Evolutionary conservation across 2,797 vertebrate species (phyloP).

Genomic region (Sus cebifrons): DNA sequence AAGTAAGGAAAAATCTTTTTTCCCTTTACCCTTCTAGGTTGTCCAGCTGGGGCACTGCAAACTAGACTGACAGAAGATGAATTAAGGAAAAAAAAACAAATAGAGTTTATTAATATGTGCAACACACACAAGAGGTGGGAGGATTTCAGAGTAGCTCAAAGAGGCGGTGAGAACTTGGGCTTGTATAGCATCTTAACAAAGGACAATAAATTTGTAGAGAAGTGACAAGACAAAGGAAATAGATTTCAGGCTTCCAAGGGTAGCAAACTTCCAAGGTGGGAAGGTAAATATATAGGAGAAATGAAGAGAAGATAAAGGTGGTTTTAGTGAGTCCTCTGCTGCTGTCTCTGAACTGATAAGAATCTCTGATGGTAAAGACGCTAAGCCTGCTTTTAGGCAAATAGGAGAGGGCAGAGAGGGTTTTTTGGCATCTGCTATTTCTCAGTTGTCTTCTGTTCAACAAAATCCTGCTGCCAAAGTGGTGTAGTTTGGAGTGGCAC

Average conservation of each 20-base stretch:
- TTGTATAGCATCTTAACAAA: background rate
- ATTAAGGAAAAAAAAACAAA: background rate
- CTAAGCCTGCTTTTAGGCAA: slow-evolving; percentile 1
- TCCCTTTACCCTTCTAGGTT: background rate
- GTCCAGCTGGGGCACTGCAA: background rate
- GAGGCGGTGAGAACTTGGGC: background rate
- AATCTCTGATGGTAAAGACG: background rate
- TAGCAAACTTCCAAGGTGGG: background rate
- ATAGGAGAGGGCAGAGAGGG: background rate
- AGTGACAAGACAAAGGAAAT: background rate
- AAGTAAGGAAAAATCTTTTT: background rate
- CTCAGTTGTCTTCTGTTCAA: background rate
- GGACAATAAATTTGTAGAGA: background rate
- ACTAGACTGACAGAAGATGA: background rate
- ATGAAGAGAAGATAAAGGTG: background rate
- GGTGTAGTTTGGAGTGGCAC: background rate
- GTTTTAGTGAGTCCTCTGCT: background rate
- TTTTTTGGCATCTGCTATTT: background rate
- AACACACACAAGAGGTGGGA: background rate
- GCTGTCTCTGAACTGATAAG: background rate
- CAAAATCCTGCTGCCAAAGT: background rate
- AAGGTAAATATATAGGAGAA: background rate
- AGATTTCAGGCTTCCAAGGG: background rate
- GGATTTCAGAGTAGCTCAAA: background rate
- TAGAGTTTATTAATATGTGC: background rate